Evolutionary conservation across 2,888 invertebrate genomes (phyloP), one percentile per base, ranked within the genome.

Genomic region (Pseudanteris insignis): DNA sequence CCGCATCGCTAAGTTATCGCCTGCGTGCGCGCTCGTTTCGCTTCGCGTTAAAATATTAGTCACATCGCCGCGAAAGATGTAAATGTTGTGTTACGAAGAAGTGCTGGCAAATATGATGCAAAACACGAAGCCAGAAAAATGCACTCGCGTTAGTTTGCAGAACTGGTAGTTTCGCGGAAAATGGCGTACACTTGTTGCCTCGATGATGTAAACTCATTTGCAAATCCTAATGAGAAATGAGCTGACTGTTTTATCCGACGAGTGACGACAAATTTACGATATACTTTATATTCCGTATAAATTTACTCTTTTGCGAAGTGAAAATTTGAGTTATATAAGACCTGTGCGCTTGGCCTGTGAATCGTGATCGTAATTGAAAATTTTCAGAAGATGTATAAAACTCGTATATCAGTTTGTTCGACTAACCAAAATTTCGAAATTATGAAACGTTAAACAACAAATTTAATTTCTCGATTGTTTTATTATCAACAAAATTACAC

Each of bases 61-160:
- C 51, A 59, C 51, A 51, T 51, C 46, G 58, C 46, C 46, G 25
- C 57, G 48, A 43, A 48, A 37, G 57, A 57, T 57, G 57, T 57
- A 57, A 57, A 57, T 57, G 48, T 50, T 58, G 38, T 38, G 58
- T 44, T 58, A 51, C 51, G 34, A 34, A 44, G 40, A 58, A 51
- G 58, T 58, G 51, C 34, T 15, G 37, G 58, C 51, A 46, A 51
- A 46, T 46, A 46, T 51, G 58, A 58, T 58, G 50, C 50, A 50
- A 58, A 50, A 50, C 44, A 38, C 44, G 50, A 30, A 43, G 7
- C 25, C 50, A 34, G 50, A 44, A 44, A 58, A 44, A 58, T 58
- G 58, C 15, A 38, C 36, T 36, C 44, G 44, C 30, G 38, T 44
- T 50, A 50, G 41, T 48, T 57, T 48, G 57, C 57, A 43, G 37